Conservation (phyloP, 2,888 invertebrate genomes). For the Halocaridina rubra region DNA sequence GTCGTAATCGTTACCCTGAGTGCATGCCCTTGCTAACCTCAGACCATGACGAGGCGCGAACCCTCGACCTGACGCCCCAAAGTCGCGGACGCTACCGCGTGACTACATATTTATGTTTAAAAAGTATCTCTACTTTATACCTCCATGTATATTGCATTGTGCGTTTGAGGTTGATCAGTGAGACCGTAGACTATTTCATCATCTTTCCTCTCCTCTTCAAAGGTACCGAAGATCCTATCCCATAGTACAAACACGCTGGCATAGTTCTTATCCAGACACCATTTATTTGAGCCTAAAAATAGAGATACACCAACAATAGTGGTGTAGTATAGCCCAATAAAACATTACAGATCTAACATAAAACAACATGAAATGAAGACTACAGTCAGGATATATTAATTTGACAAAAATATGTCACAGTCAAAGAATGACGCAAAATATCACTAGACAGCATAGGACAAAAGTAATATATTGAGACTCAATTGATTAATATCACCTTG, state of each 20-base stretch:
- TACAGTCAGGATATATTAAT: background rate
- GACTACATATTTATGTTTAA: no score
- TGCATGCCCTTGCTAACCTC: no score
- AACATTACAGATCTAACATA: background rate
- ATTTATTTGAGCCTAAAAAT: conserved; percentile 81
- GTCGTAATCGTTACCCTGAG: no score
- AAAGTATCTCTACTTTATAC: no score
- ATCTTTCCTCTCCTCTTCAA: conserved; percentile 44
- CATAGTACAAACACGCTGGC: conserved; percentile 91
- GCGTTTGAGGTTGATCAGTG: conserved; percentile 48
- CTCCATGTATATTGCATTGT: conserved; percentile 37
- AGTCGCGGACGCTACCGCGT: no score
- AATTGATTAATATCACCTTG: no score
- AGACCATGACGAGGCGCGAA: no score
- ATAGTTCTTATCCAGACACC: conserved; percentile 93
- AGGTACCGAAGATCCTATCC: conserved; percentile 73
- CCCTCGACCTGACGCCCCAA: no score
- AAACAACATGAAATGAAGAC: background rate
- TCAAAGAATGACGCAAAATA: background rate
- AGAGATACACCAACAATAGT: no score
- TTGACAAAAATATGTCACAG: background rate
- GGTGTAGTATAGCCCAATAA: no score
- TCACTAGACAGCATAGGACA: background rate
- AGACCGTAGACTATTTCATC: conserved; percentile 59
- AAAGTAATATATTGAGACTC: no score